A percentile compares a stretch with the other conserved stretches of the same genome.
These are phyloP conservation scores for Polydrusus cervinus DNA, from an alignment of 2,888 invertebrate genomes.

Conservation along the genomic window DNA sequence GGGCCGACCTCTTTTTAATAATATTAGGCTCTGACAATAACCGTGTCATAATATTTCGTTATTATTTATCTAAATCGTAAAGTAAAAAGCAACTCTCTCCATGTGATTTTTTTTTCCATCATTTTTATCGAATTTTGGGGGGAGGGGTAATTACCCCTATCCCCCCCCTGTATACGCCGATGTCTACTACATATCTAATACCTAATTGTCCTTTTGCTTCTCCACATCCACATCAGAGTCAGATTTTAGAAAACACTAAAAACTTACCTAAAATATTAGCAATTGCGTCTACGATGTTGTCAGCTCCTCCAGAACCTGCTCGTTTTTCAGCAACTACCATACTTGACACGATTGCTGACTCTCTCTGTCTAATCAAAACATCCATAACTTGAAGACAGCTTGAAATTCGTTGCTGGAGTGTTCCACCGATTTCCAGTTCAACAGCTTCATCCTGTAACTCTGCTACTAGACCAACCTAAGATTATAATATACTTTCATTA, in stretches of 20 bases:
- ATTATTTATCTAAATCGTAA: too few relatives aligned
- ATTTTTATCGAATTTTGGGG: too few relatives aligned
- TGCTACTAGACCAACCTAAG: conserved; percentile 77
- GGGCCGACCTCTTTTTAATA: too few relatives aligned
- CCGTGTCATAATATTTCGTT: too few relatives aligned
- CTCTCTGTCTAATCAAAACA: conserved; percentile 79
- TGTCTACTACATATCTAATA: too few relatives aligned
- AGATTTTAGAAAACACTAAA: too few relatives aligned
- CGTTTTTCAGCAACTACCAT: conserved; percentile 92
- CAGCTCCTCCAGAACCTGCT: conserved; percentile 75
- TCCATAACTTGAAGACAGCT: conserved; percentile 79
- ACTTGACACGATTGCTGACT: conserved; percentile 80
- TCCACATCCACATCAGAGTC: too few relatives aligned
- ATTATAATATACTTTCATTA: background rate
- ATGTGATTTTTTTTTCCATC: too few relatives aligned
- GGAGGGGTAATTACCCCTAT: too few relatives aligned
- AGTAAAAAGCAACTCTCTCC: too few relatives aligned
- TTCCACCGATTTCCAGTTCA: conserved; percentile 74
- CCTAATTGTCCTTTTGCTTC: background rate
- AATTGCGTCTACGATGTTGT: conserved; percentile 82
- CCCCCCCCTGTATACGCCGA: too few relatives aligned
- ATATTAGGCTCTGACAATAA: too few relatives aligned
- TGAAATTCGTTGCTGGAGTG: conserved; percentile 78
- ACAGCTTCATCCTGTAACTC: conserved; percentile 71
- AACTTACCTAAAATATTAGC: conserved; percentile 75